These are phyloP conservation scores for Zophobas morio DNA, from an alignment of 1,140 invertebrate species.

Conservation along the genomic window DNA sequence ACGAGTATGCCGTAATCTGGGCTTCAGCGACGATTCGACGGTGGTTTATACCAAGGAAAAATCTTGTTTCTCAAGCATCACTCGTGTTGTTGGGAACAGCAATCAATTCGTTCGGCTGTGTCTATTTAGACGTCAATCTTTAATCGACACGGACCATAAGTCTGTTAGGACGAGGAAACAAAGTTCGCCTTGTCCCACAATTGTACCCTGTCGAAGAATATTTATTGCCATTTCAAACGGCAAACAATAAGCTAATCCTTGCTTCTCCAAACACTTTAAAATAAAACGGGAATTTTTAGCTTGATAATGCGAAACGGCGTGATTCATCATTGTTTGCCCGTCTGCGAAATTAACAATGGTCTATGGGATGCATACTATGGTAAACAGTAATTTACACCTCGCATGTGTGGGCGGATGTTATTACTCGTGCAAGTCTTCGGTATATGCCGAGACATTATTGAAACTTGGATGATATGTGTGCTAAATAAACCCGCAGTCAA, in stretches of 20 bases:
- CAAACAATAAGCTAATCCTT: conserved; percentile 29
- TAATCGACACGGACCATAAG: conserved; percentile 52
- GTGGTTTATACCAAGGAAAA: conserved; percentile 8
- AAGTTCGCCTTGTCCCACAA: conserved; percentile 27
- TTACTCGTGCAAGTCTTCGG: conserved; percentile 27
- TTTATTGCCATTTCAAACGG: conserved; percentile 16
- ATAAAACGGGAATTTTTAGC: conserved; percentile 23
- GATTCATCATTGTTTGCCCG: conserved; percentile 41
- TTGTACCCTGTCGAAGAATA: conserved; percentile 16
- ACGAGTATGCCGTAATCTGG: conserved; percentile 24
- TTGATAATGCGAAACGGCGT: conserved; percentile 32
- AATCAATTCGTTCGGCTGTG: conserved; percentile 50
- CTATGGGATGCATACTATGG: conserved; percentile 43
- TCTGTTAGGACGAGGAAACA: conserved; percentile 36
- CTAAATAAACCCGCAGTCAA: conserved; percentile 31
- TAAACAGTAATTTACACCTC: conserved; percentile 48
- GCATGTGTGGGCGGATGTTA: conserved; percentile 28
- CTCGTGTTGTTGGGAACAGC: conserved; percentile 10
- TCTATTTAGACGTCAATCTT: conserved; percentile 56
- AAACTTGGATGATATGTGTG: conserved; percentile 18
- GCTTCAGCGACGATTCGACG: conserved; percentile 28
- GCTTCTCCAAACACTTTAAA: conserved; percentile 24
- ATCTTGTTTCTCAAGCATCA: conserved; percentile 17
- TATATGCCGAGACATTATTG: conserved; percentile 31
- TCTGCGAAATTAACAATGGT: conserved; percentile 43